A percentile compares a stretch with the other conserved stretches of the same genome.
Conservation (phyloP, 2,113 vertebrate genomes). For the pig (Sus scrofa) region DNA sequence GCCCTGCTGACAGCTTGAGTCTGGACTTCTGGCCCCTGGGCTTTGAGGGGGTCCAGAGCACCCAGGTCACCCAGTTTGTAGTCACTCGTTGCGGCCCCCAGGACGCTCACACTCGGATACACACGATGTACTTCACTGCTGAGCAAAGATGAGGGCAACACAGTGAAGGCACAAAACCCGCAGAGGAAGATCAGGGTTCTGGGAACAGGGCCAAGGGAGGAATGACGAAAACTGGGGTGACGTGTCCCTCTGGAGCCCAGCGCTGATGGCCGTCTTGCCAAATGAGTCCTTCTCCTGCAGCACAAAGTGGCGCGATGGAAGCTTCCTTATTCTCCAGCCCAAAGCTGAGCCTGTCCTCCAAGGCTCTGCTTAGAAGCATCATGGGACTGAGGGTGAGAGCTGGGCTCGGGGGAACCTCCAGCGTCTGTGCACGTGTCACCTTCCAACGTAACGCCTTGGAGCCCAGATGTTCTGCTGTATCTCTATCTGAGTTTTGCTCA, state of each 20-base stretch:
- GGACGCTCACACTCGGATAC: too few relatives aligned
- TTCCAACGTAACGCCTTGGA: not conserved
- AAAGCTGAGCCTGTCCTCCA: not conserved
- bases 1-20: not conserved
- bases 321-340: not conserved
- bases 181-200: not conserved
- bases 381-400: not conserved
- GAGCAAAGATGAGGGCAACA: fast-evolving
- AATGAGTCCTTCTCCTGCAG: not conserved
- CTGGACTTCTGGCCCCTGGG: not conserved
- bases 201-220: not conserved
- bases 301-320: not conserved
- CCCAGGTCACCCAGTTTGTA: not conserved
- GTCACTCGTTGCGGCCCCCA: not conserved
- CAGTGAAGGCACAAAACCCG: not conserved
- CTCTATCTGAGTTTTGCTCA: not conserved
- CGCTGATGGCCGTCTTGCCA: fast-evolving
- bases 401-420: not conserved
- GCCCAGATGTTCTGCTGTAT: fast-evolving
- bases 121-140: fast-evolving
- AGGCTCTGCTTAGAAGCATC: not conserved
- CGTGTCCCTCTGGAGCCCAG: not conserved
- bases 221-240: too few relatives aligned
- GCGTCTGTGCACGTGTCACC: not conserved
- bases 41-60: fast-evolving